Conservation (phyloP, 2,888 invertebrate genomes). For the Eudemis profundana region DNA sequence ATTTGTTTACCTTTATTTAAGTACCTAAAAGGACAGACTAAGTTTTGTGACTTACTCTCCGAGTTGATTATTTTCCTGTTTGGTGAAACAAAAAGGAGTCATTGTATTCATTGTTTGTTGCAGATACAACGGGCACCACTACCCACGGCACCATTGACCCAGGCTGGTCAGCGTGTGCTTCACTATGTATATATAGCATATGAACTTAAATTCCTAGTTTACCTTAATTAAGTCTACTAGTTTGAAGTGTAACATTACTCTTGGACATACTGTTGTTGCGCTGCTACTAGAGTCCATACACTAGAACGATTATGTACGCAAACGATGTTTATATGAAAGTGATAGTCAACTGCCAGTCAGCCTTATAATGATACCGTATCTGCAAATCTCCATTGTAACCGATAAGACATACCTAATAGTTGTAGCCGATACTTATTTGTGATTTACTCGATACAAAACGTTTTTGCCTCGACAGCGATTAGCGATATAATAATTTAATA, state of each 20-base stretch:
- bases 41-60: no score
- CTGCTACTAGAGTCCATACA: conserved; percentile 35
- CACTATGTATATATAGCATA: conserved; percentile 67
- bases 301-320: conserved; percentile 23
- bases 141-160: conserved; percentile 80
- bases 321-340: conserved; percentile 17
- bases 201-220: conserved; percentile 59
- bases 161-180: conserved; percentile 57
- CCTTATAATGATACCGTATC: conserved; percentile 35
- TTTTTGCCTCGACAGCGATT: conserved; percentile 31
- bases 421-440: conserved; percentile 13
- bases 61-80: no score
- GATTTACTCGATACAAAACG: conserved; percentile 19
- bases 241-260: conserved; percentile 23
- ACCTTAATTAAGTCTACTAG: conserved; percentile 23
- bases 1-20: no score
- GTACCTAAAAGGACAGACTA: no score
- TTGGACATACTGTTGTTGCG: conserved; percentile 24
- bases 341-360: conserved; percentile 44
- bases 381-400: conserved; percentile 16
- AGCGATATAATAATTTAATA: conserved; percentile 28
- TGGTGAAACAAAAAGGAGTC: no score
- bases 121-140: conserved; percentile 79
- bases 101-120: conserved; percentile 21
- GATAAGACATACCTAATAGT: conserved; percentile 23